Percentiles rank a stretch among this genome's conserved stretches.
phyloP scores from a whole-genome alignment of 2,797 vertebrate genomes.

The Scomberomorus guttatus region DNA sequence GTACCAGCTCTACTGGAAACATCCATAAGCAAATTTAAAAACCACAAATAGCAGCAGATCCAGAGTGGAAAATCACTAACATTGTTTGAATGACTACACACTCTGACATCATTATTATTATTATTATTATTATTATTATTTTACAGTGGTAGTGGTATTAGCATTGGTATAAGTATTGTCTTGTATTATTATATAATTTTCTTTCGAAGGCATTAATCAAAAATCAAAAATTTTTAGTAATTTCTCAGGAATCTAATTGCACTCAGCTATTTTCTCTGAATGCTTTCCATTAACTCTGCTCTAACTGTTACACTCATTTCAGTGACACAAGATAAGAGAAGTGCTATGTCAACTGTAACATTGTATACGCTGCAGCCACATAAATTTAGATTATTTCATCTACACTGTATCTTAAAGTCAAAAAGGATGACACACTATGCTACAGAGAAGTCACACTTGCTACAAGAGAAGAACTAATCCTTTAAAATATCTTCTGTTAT shows the following conservation, averaged over 20 bases:
- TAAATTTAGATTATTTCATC: neutral
- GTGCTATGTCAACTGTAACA: neutral
- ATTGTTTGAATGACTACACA: neutral
- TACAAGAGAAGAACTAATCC: slow-evolving; percentile 13
- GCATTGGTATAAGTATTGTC: neutral
- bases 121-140: neutral
- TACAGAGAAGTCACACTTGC: slow-evolving; percentile 7
- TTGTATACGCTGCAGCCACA: slow-evolving; percentile 9
- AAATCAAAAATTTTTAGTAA: neutral
- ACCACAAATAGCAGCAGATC: slow-evolving; percentile 24
- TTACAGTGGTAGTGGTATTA: neutral
- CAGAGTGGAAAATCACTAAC: slow-evolving; percentile 10
- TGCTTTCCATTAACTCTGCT: slow-evolving; percentile 1
- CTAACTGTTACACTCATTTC: slow-evolving; percentile 1
- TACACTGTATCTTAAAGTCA: slow-evolving; percentile 7
- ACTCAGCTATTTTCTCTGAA: neutral
- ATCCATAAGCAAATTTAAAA: slow-evolving; percentile 21
- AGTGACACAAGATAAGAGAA: no score
- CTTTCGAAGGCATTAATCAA: neutral
- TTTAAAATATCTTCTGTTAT: slow-evolving; percentile 17
- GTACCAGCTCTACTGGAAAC: slow-evolving; percentile 24
- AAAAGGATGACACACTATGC: slow-evolving; percentile 25
- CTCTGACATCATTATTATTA: neutral
- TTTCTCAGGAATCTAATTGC: slow-evolving; percentile 4
- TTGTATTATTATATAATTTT: neutral